Conservation (phyloP, 1,140 invertebrate species). For the Fopius arisanus region DNA sequence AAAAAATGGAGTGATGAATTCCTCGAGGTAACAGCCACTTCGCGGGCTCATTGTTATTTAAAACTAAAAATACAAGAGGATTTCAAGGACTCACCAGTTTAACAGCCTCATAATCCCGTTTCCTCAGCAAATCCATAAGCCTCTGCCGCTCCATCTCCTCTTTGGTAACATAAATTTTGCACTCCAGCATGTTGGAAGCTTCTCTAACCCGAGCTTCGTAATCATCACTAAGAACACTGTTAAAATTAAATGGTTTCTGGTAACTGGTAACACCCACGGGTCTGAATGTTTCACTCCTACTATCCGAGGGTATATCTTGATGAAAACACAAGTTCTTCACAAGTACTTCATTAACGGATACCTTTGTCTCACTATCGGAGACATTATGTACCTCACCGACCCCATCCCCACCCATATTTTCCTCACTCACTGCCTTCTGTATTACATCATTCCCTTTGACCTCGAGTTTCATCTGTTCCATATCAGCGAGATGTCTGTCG, state of each 20-base stretch:
- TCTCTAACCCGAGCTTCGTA: constrained; percentile 39
- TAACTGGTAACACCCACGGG: constrained; percentile 21
- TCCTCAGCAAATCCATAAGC: constrained; percentile 48
- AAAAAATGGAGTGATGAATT: no score
- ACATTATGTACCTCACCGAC: constrained; percentile 14
- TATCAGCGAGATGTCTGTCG: constrained; percentile 28
- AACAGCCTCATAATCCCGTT: constrained; percentile 43
- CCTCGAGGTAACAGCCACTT: no score
- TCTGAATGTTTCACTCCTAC: constrained; percentile 15
- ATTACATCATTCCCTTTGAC: not conserved
- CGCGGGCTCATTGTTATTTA: no score
- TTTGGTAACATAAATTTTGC: constrained; percentile 49
- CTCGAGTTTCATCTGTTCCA: not conserved
- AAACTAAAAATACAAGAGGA: constrained; percentile 10
- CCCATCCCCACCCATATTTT: not conserved
- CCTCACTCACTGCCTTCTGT: not conserved
- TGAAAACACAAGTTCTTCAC: constrained; percentile 52
- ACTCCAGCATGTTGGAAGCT: constrained; percentile 27
- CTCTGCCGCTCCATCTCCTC: constrained; percentile 49
- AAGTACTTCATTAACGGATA: constrained; percentile 49
- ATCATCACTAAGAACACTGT: constrained; percentile 49
- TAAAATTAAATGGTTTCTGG: constrained; percentile 42
- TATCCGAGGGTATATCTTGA: constrained; percentile 42
- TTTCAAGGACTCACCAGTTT: constrained; percentile 47
- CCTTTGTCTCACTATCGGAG: constrained; percentile 10